Conservation (phyloP, 2,888 invertebrate genomes). For the Polymixis flavicincta region DNA sequence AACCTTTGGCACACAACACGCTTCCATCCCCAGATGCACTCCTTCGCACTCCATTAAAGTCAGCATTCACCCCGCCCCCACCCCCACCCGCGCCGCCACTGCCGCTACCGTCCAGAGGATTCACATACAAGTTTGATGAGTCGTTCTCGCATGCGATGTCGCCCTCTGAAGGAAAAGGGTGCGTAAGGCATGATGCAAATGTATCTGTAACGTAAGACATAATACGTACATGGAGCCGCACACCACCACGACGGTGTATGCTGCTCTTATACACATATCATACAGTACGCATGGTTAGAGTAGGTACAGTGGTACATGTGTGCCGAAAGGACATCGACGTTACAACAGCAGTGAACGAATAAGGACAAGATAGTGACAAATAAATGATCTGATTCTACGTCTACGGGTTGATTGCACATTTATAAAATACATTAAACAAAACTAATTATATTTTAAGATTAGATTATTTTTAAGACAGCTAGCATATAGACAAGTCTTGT, state of each 20-base stretch:
- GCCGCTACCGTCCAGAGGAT: slow-evolving; percentile 94
- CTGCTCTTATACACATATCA: slow-evolving; percentile 59
- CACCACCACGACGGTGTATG: slow-evolving; percentile 74
- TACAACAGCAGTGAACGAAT: slow-evolving; percentile 57
- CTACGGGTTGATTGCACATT: slow-evolving; percentile 57
- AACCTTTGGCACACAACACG: slow-evolving; percentile 91
- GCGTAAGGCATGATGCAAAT: slow-evolving; percentile 98
- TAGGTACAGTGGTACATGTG: slow-evolving; percentile 41
- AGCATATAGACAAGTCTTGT: slow-evolving; percentile 52
- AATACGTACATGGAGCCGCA: slow-evolving; percentile 87
- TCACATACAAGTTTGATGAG: slow-evolving; percentile 96
- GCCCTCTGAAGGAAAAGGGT: slow-evolving; percentile 97
- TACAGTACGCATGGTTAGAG: slow-evolving; percentile 47
- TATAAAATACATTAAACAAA: slow-evolving; percentile 32
- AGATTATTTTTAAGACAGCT: slow-evolving; percentile 9
- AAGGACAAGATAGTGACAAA: slow-evolving; percentile 39
- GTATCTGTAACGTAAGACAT: slow-evolving; percentile 96
- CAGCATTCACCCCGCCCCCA: slow-evolving; percentile 79
- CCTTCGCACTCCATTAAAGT: slow-evolving; percentile 93
- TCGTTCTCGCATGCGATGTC: slow-evolving; percentile 93
- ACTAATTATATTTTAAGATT: not conserved
- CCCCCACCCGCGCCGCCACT: slow-evolving; percentile 82
- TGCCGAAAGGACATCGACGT: slow-evolving; percentile 59
- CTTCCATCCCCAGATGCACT: slow-evolving; percentile 95
- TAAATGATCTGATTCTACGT: slow-evolving; percentile 39